Evolutionary conservation across 2,113 vertebrate species (phyloP).

Genomic region (Tetrao urogallus): DNA sequence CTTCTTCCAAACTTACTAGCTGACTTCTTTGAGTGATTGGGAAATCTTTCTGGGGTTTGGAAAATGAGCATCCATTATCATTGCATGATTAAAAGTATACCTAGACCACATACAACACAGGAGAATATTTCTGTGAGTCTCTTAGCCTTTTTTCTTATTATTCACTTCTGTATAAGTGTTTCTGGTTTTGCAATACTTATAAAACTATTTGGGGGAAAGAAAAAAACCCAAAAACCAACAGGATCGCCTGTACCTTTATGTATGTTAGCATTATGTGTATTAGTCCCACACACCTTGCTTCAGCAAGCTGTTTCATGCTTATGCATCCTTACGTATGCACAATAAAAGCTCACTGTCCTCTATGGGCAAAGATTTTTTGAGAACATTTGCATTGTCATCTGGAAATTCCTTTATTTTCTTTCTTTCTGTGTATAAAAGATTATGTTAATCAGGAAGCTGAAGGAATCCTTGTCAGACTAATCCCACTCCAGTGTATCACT

Average conservation of each 20-base stretch:
- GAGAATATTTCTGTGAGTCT: background rate
- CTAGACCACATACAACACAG: background rate
- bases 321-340: background rate
- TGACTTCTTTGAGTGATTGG: background rate
- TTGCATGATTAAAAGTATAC: background rate
- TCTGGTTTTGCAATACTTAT: background rate
- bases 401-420: conserved; percentile 49
- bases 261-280: background rate
- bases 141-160: background rate
- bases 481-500: conserved; percentile 17
- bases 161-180: background rate
- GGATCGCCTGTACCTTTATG: background rate
- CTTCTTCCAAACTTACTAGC: background rate
- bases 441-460: conserved; percentile 29
- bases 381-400: conserved; percentile 5
- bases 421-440: conserved; percentile 29
- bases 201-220: background rate
- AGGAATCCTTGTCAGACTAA: conserved; percentile 26
- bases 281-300: background rate
- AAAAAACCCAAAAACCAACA: background rate
- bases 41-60: background rate
- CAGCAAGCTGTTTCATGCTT: background rate
- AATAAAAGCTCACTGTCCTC: background rate
- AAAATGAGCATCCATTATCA: background rate
- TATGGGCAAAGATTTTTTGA: background rate